phyloP scores from a whole-genome alignment of 2,888 invertebrate genomes.

The Galerucella calmariensis region DNA sequence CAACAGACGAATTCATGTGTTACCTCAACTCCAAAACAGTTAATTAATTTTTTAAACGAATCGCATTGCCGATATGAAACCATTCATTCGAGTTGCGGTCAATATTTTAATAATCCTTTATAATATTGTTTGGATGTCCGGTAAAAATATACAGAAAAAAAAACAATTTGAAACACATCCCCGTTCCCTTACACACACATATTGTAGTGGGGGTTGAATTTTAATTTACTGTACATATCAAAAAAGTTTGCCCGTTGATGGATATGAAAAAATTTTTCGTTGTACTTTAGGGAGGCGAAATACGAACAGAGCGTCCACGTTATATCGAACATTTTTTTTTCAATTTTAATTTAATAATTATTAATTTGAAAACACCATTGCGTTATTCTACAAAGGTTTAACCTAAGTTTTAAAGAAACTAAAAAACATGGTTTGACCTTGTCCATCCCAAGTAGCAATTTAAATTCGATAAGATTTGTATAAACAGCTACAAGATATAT shows the following conservation, averaged over 20 bases:
- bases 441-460: too few species aligned
- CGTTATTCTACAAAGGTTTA: too few species aligned
- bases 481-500: too few species aligned
- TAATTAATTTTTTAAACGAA: conserved; percentile 39
- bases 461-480: too few species aligned
- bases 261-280: conserved; percentile 11
- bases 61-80: conserved; percentile 34
- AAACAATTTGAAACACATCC: conserved; percentile 36
- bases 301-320: neutral
- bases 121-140: conserved; percentile 38
- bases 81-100: conserved; percentile 35
- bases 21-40: conserved; percentile 40
- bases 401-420: too few species aligned
- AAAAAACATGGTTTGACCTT: too few species aligned
- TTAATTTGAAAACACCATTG: too few species aligned
- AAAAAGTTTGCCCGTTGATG: conserved; percentile 19
- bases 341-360: too few species aligned
- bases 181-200: conserved; percentile 30
- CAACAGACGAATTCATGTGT: conserved; percentile 37
- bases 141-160: conserved; percentile 33
- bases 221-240: conserved; percentile 42
- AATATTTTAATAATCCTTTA: conserved; percentile 40
- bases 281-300: neutral
- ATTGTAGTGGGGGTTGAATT: conserved; percentile 37
- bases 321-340: neutral